Percentiles rank a stretch among this genome's conserved stretches.
These are phyloP conservation scores for Protaetia brevitarsis DNA, from an alignment of 1,140 invertebrate species.

Conservation along the genomic window DNA sequence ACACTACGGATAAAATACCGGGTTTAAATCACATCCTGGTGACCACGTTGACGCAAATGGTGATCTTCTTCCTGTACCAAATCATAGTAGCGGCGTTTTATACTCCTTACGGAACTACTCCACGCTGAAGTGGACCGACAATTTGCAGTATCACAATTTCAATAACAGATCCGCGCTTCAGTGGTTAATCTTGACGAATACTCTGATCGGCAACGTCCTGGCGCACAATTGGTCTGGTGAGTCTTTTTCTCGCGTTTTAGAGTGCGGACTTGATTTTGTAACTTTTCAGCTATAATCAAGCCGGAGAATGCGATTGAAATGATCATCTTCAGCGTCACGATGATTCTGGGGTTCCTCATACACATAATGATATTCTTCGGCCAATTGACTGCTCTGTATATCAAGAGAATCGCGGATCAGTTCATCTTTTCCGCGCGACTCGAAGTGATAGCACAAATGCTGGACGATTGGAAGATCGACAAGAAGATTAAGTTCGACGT, in stretches of 20 bases:
- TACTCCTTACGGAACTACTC: neutral
- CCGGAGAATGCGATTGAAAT: neutral
- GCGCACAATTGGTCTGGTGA: conserved; percentile 16
- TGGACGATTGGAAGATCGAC: neutral
- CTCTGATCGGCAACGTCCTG: neutral
- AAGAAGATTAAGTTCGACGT: neutral
- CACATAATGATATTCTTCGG: conserved; percentile 20
- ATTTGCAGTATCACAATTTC: conserved; percentile 9
- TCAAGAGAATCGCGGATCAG: conserved; percentile 5
- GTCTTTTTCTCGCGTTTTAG: neutral
- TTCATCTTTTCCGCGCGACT: neutral
- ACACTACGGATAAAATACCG: neutral
- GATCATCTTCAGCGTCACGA: neutral
- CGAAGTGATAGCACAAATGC: neutral
- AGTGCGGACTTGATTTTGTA: neutral
- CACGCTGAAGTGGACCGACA: neutral
- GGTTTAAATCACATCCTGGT: neutral
- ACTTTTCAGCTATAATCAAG: neutral
- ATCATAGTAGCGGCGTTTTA: neutral
- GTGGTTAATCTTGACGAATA: neutral
- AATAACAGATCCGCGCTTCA: neutral
- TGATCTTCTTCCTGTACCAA: neutral
- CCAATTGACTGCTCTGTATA: neutral
- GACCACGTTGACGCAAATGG: neutral
- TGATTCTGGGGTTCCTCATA: neutral